Evolutionary conservation across 1,140 invertebrate species (phyloP).

Genomic region (Holcopasites calliopsidis): DNA sequence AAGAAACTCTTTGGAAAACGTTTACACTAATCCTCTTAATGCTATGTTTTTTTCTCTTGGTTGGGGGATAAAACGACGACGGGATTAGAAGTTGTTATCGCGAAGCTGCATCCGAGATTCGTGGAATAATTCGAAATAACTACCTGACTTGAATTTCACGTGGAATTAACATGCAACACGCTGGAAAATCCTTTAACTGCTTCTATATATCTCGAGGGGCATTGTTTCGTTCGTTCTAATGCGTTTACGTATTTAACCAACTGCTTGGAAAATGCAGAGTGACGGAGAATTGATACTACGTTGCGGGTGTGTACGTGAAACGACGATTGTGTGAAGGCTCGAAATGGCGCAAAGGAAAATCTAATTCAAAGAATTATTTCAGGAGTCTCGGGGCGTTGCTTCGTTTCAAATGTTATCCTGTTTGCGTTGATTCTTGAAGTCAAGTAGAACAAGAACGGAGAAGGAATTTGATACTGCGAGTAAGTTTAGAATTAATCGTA

Average conservation of each 20-base stretch:
- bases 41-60: not conserved
- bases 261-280: not conserved
- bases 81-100: not conserved
- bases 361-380: not conserved
- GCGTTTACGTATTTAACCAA: slow-evolving; percentile 22
- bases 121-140: not conserved
- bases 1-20: not conserved
- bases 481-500: not conserved
- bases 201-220: not conserved
- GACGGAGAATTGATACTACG: not conserved
- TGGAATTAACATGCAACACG: slow-evolving; percentile 6
- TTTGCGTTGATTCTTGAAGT: not conserved
- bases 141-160: not conserved
- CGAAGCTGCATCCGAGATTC: not conserved
- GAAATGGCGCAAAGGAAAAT: not conserved
- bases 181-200: slow-evolving; percentile 40
- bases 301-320: too few species aligned
- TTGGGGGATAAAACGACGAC: not conserved
- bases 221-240: not conserved
- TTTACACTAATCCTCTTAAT: not conserved
- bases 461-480: not conserved
- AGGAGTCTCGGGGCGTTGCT: not conserved
- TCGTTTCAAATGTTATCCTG: not conserved
- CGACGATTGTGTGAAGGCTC: not conserved
- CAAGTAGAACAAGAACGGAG: not conserved